phyloP scores from a whole-genome alignment of 2,797 vertebrate species.

The Fringilla coelebs region DNA sequence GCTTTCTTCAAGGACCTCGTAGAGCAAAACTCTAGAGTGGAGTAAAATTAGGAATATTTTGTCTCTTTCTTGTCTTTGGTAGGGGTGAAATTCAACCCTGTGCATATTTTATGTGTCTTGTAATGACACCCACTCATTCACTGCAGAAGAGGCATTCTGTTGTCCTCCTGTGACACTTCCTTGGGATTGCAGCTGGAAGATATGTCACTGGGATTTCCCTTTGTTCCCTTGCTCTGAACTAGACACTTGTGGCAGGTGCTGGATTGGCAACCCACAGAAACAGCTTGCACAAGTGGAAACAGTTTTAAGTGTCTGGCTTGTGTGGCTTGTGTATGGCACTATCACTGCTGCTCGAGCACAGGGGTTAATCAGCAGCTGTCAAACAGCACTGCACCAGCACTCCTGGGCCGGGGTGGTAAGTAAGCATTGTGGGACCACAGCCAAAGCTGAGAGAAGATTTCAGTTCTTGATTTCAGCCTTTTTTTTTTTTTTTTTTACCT shows the following conservation, averaged over 20 bases:
- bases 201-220: background rate
- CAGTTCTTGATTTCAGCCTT: background rate
- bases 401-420: background rate
- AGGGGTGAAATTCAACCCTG: background rate
- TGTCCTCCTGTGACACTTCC: background rate
- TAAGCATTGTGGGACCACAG: background rate
- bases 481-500: too few species aligned
- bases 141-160: background rate
- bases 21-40: background rate
- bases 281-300: background rate
- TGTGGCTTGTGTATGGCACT: background rate
- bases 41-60: background rate
- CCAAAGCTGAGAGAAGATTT: background rate
- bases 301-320: background rate
- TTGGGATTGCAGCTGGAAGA: constrained; percentile 32
- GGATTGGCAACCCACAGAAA: background rate
- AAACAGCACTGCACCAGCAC: background rate
- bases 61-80: background rate
- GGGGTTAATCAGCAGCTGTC: constrained; percentile 2
- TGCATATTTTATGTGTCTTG: background rate
- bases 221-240: background rate
- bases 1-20: background rate
- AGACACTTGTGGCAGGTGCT: background rate
- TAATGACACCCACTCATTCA: background rate
- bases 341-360: background rate